Evolutionary conservation across 2,797 vertebrate species (phyloP), one percentile per base, ranked within the genome.

Genomic region (Euphonia xanthogaster): DNA sequence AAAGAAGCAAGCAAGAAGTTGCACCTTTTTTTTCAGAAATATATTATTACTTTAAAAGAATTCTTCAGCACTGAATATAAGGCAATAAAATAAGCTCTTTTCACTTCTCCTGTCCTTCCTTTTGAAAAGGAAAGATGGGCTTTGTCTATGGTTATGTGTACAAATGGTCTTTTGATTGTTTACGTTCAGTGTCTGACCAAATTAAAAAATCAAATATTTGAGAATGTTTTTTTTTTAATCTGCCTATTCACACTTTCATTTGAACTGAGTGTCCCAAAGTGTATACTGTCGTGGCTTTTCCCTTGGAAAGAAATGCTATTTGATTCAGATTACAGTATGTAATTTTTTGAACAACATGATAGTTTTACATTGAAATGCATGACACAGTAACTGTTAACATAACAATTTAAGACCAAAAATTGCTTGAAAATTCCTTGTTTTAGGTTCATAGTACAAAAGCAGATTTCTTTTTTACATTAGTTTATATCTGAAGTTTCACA

Each of bases 201-300:
- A 82, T 74, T 31, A 27, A 82, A 73, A 87, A 57, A 44, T 6
- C 37, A 81, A 40, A 44, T 85, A 53, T 67, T 47, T 72, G 21
- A 31, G 15, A 57, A 25, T 25, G 1, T 0, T 8, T 55, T 28
- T 28, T 14, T 42, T 53, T 40, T 22, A 25, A 35, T 71, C 13
- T 63, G 11, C 12, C 60, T 78, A 63, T 47, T 82, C 28, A 60
- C 12, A n/a, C 5, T 63, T 53, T 7, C 17, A 17, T 23, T 68
- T 75, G 58, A 92, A 67, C 40, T 35, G 9, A 51, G 33, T 42
- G 28, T 44, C 27, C 21, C 40, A 63, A 39, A 45, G 22, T 40
- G 12, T 82, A 19, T 30, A 3, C 5, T 40, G 12, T 15, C 39
- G 12, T 4, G 5, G 0, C 3, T 67, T 54, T 14, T 2, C 11